phyloP scores from a whole-genome alignment of 2,113 vertebrate species.

The Vimba vimba region DNA sequence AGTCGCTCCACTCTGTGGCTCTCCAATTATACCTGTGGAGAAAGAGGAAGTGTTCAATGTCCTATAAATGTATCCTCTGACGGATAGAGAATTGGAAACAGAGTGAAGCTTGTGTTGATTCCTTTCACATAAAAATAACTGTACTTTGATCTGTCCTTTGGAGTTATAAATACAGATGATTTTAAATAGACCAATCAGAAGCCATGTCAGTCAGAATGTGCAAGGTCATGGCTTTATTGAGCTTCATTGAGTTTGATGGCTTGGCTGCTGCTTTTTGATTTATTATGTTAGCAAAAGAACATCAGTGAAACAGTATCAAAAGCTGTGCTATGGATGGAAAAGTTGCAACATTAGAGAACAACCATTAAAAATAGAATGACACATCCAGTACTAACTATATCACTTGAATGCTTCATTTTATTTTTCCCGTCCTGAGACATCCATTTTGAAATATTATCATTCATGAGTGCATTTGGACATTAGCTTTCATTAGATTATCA shows the following conservation, averaged over 20 bases:
- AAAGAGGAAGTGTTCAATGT: conserved; percentile 18
- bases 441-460: conserved; percentile 40
- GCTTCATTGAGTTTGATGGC: conserved; percentile 6
- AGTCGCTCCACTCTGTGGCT: conserved; percentile 92
- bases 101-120: background rate
- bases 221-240: conserved; percentile 32
- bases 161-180: conserved; percentile 20
- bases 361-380: background rate
- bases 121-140: background rate
- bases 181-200: conserved; percentile 17
- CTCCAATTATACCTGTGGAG: conserved; percentile 87
- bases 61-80: conserved; percentile 15
- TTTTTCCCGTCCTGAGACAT: background rate
- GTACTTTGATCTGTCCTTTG: background rate
- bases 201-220: background rate
- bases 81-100: background rate
- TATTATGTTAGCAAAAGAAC: conserved; percentile 24
- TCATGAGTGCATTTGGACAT: background rate
- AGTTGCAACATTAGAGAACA: conserved; percentile 1
- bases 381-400: background rate
- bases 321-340: conserved; percentile 21
- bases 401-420: background rate
- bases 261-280: conserved; percentile 30
- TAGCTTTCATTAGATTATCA: conserved; percentile 21
- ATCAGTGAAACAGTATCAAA: conserved; percentile 8